Conservation (phyloP, 2,797 vertebrate genomes). For the Philypnodon macrostomus region DNA sequence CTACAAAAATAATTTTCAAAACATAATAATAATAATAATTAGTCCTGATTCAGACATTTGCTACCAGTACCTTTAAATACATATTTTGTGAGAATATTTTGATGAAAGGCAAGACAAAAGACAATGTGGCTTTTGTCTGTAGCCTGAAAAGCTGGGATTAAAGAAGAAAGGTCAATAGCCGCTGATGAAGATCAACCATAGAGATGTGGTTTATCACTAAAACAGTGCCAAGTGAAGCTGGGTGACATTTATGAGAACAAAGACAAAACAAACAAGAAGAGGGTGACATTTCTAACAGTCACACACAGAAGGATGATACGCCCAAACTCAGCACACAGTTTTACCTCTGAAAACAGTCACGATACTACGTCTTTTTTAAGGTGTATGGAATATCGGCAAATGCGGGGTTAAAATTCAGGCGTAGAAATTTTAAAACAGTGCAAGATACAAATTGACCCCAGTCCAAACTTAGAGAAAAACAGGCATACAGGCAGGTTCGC, state of each 20-base stretch:
- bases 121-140: neutral
- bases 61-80: too few species aligned
- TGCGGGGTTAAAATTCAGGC: too few species aligned
- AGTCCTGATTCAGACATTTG: too few species aligned
- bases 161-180: conserved; percentile 9
- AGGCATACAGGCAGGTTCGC: too few species aligned
- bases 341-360: neutral
- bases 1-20: too few species aligned
- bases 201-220: conserved; percentile 6
- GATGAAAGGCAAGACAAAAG: neutral
- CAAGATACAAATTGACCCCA: too few species aligned
- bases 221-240: conserved; percentile 1
- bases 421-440: too few species aligned
- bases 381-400: too few species aligned
- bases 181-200: conserved; percentile 3
- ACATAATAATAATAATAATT: too few species aligned
- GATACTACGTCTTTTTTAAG: neutral
- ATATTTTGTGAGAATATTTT: neutral
- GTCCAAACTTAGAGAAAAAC: too few species aligned
- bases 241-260: conserved; percentile 10
- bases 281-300: conserved; percentile 5
- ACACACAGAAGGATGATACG: conserved; percentile 2
- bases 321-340: neutral
- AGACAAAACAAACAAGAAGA: conserved; percentile 9
- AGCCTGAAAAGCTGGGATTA: neutral